Evolutionary conservation across 2,113 vertebrate genomes (phyloP).

Genomic region (Phainopepla nitens): DNA sequence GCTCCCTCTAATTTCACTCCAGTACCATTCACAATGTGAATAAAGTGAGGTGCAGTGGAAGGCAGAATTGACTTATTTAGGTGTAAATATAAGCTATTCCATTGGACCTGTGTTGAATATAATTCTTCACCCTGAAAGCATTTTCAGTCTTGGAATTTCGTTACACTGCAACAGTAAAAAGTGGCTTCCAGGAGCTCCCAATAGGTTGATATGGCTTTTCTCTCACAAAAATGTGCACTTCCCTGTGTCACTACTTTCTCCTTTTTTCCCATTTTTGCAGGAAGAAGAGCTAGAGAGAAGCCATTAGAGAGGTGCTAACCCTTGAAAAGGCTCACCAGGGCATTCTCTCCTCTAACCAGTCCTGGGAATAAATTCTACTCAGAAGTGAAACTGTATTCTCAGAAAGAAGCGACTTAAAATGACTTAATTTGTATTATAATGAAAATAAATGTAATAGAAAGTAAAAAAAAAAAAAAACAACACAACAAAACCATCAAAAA

Average conservation of each 20-base stretch:
- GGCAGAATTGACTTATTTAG: background rate
- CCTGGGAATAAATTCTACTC: background rate
- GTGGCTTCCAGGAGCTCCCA: background rate
- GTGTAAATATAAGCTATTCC: background rate
- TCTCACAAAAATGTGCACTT: background rate
- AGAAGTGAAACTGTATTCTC: background rate
- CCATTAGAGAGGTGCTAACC: background rate
- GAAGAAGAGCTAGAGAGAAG: background rate
- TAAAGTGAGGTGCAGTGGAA: background rate
- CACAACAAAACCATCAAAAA: fast-evolving
- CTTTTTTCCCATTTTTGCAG: background rate
- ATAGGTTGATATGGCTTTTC: background rate
- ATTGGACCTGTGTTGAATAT: background rate
- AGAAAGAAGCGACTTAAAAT: background rate
- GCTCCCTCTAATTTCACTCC: background rate
- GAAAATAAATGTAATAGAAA: background rate
- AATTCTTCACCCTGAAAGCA: background rate
- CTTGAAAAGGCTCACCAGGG: background rate
- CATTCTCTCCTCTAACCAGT: background rate
- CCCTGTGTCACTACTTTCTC: background rate
- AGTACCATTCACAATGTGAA: background rate
- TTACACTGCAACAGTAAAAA: background rate
- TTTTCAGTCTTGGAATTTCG: background rate
- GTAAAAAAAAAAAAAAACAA: background rate
- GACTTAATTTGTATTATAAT: background rate